Base-by-base conservation (phyloP, 2,113 vertebrate species). In the Argyrosomus japonicus region DNA sequence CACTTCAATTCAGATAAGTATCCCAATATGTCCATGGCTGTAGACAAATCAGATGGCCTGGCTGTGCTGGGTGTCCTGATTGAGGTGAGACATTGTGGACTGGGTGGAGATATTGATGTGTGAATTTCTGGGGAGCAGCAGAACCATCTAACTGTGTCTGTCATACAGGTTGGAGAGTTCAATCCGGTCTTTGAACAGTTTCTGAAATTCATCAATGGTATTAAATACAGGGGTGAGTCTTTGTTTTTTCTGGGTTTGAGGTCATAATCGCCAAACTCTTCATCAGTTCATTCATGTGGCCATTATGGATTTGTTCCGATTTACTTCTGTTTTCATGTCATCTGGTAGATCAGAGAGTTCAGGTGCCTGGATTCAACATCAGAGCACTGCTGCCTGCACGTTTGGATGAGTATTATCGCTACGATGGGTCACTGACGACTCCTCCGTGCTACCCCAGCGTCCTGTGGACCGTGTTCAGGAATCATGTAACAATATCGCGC, bases 1-100 rank as follows among this genome's bases (percentile, higher is more conserved):
- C 97, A 98, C 90, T 99, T 96, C 82, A 99, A 99, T 90, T 97
- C 98, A 4, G 97, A 97, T 73, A 97, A 95, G 82, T 99, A 99
- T 45, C 86, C 91, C n/a, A 95, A 96, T 43, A 18, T 96, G 61
- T 91, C 95, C 51, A 60, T 69, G 8, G 98, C 98, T 51, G 91
- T 94, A 9, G 96, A 97, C 91, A 97, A 97, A 89, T 87, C 93
- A 0, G 96, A 98, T 10, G 98, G 98, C 19, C 93, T 99, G 51
- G 97, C 97, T 0, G 98, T 99, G 82, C 88, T 99, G 47, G 98
- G 96, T 25, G 87, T 98, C 89, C 95, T 99, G 56, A 95, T 99
- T 15, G 96, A 99, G 97, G 98, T 99, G 92, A 94, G 95, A 18
- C 8, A 0, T 4, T 51, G 10, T 17, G 1, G 93, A 65, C 19